Conservation (phyloP, 92 coral and sea anemone genomes). For the Epizoanthus stellaris region DNA sequence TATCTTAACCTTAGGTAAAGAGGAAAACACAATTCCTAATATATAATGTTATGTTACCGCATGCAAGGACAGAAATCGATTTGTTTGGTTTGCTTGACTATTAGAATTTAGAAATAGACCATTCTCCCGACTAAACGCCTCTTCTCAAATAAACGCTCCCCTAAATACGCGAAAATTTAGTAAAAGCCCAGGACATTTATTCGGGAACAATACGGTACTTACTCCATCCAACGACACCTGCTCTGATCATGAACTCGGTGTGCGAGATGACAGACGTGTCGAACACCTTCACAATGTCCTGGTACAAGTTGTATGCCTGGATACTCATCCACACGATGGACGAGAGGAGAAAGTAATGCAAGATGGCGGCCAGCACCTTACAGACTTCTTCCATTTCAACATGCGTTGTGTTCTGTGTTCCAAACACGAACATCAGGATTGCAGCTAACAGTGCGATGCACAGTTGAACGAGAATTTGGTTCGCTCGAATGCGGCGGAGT, state of each 20-base stretch:
- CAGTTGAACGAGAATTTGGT: slow-evolving; percentile 84
- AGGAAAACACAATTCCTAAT: no score
- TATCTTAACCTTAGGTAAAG: no score
- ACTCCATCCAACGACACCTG: slow-evolving; percentile 91
- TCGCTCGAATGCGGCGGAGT: slow-evolving; percentile 86
- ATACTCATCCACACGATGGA: slow-evolving; percentile 93
- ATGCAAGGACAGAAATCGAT: no score
- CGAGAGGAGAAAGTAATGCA: slow-evolving; percentile 89
- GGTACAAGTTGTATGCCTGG: slow-evolving; percentile 91
- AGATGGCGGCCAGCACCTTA: slow-evolving; percentile 69
- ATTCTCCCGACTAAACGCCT: no score
- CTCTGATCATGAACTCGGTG: slow-evolving; percentile 89
- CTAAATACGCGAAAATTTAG: neutral
- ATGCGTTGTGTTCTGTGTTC: slow-evolving; percentile 63
- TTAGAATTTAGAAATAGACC: no score
- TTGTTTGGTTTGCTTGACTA: no score
- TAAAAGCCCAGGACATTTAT: neutral
- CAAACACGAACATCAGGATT: slow-evolving; percentile 77
- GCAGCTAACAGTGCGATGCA: slow-evolving; percentile 81
- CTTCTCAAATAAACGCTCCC: no score
- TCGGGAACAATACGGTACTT: slow-evolving; percentile 20
- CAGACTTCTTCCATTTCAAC: slow-evolving; percentile 62
- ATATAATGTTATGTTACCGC: no score
- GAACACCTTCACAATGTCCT: slow-evolving; percentile 97
- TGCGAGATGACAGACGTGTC: slow-evolving; percentile 81